Percentiles rank a stretch among this genome's conserved stretches.
These are phyloP conservation scores for Parotocinclus haroldoi DNA, from an alignment of 2,797 vertebrate species.

Conservation along the genomic window DNA sequence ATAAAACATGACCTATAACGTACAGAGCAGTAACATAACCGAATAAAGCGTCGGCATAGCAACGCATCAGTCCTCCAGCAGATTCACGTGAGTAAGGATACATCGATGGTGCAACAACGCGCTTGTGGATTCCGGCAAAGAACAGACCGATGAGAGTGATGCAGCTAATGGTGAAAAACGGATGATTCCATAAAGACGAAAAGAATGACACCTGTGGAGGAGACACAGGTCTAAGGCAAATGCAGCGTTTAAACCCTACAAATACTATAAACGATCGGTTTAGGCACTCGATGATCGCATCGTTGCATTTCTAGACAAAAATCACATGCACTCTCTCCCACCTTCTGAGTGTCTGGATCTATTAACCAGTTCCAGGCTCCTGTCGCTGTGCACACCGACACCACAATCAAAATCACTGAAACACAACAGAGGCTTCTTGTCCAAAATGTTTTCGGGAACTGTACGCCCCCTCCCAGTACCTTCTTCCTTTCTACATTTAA, in stretches of 20 bases:
- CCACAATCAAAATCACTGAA: slow-evolving; percentile 96
- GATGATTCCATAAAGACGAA: slow-evolving; percentile 97
- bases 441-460: too few species aligned
- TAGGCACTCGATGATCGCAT: not conserved
- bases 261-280: not conserved
- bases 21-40: too few species aligned
- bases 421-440: slow-evolving; percentile 1
- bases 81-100: slow-evolving; percentile 78
- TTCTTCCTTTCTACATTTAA: too few species aligned
- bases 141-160: slow-evolving; percentile 97
- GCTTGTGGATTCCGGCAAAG: slow-evolving; percentile 98
- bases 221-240: not conserved
- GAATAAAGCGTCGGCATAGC: too few species aligned
- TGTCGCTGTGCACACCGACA: slow-evolving; percentile 96
- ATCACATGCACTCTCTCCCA: slow-evolving; percentile 49
- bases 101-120: slow-evolving; percentile 98
- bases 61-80: too few species aligned
- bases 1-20: too few species aligned
- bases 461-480: too few species aligned
- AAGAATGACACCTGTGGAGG: slow-evolving; percentile 90
- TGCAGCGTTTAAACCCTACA: not conserved
- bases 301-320: too few species aligned
- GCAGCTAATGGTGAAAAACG: slow-evolving; percentile 98
- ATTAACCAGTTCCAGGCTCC: slow-evolving; percentile 99
- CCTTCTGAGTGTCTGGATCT: slow-evolving; percentile 98